These are phyloP conservation scores for Ploceus nigricollis DNA, from an alignment of 2,113 vertebrate species.

Conservation along the genomic window DNA sequence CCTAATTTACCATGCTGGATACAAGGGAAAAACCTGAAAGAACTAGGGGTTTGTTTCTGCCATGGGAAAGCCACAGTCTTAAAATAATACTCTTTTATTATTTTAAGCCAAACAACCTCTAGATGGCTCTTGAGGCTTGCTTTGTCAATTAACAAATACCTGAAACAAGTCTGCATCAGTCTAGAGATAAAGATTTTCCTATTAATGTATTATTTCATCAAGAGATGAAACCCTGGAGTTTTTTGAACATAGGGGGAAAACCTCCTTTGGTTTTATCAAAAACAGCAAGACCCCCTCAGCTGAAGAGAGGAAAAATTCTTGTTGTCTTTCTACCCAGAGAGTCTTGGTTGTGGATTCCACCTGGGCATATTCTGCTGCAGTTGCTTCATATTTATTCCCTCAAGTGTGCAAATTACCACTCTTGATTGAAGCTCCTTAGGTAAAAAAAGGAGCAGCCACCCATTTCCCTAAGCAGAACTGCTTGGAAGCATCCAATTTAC, in stretches of 20 bases:
- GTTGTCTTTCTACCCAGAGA: background rate
- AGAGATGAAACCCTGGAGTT: background rate
- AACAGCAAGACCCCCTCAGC: background rate
- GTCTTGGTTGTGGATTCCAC: background rate
- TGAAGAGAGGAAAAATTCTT: background rate
- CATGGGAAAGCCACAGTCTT: background rate
- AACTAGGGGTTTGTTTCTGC: background rate
- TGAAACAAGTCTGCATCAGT: background rate
- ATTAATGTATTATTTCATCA: background rate
- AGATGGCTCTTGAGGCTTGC: conserved; percentile 63
- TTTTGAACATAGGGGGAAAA: background rate
- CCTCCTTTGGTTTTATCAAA: background rate
- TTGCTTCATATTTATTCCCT: background rate
- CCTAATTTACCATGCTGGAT: background rate
- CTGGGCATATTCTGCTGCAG: background rate
- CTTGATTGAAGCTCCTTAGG: background rate
- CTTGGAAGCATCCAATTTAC: background rate
- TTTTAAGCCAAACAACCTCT: conserved; percentile 54
- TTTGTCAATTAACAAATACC: conserved; percentile 41
- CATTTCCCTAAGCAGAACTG: background rate
- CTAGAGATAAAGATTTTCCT: background rate
- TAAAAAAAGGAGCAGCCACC: background rate
- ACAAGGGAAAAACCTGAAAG: background rate
- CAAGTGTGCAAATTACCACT: background rate
- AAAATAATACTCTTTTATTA: too few species aligned